Percentiles rank a stretch among this genome's conserved stretches.
These are phyloP conservation scores for Oxygymnocypris stewartii DNA, from an alignment of 2,113 vertebrate genomes.

Conservation along the genomic window DNA sequence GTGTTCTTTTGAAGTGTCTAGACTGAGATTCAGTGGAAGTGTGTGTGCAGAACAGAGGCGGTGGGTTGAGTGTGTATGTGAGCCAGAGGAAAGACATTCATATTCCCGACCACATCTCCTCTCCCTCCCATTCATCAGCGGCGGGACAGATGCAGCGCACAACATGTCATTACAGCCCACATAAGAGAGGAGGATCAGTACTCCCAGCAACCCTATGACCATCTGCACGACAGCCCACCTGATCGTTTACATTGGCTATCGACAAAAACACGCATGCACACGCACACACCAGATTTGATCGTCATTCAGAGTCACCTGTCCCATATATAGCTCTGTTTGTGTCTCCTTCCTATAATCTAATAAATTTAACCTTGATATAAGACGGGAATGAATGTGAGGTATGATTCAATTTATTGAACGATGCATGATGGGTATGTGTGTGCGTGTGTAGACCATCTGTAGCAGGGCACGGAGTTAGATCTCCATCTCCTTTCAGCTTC, in stretches of 20 bases:
- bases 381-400: not conserved
- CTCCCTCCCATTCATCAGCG: conserved; percentile 37
- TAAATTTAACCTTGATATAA: conserved; percentile 27
- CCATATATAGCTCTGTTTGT: conserved; percentile 10
- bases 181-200: conserved; percentile 35
- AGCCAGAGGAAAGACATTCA: conserved; percentile 26
- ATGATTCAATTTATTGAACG: conserved; percentile 27
- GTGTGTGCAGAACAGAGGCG: not conserved
- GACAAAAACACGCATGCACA: not conserved
- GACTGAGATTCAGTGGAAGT: not conserved
- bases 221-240: conserved; percentile 1
- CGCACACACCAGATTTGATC: not conserved
- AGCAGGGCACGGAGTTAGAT: conserved; percentile 29
- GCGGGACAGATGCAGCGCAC: conserved; percentile 37
- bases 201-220: conserved; percentile 7
- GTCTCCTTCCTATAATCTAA: conserved; percentile 34
- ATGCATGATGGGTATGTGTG: conserved; percentile 35
- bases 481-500: conserved; percentile 43
- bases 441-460: conserved; percentile 4
- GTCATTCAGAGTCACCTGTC: conserved; percentile 11
- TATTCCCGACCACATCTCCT: conserved; percentile 32
- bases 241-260: not conserved
- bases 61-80: not conserved
- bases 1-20: conserved; percentile 10
- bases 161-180: conserved; percentile 21